Base-by-base conservation (phyloP, 2,888 invertebrate genomes). In the Pandemis heparana region DNA sequence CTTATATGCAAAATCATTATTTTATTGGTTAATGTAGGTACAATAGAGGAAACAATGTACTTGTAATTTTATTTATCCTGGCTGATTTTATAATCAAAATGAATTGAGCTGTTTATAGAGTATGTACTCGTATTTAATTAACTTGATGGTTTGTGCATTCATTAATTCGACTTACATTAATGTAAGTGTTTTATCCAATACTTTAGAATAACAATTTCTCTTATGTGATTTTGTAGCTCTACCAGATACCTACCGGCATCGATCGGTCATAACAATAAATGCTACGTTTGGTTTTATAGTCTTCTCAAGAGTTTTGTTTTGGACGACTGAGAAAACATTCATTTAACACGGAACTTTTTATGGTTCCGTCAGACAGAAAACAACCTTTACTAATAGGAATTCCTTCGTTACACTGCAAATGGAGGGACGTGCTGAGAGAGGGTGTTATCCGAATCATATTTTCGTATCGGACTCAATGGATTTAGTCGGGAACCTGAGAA, bases 331-430 rank as follows among this genome's bases (percentile, higher is more conserved):
- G 86, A 85, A 86, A 88, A 85, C 88, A 88, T 90, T 91, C 86
- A 89, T 91, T 91, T 89, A 88, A 87, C 85, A 83, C 82, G 83
- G 85, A 89, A 89, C 86, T 89, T 92, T 90, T 92, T 91, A 92
- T 88, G 88, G 87, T 86, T 87, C 86, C 86, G 86, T 87, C 90
- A 87, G 89, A 88, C 85, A 86, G 88, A 87, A 90, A 90, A 91
- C 88, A 90, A 88, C 88, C 85, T 88, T 88, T 79, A 83, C 88
- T 92, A 92, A 92, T 92, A 92, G 91, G 85, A 92, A 93, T 92
- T 92, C 91, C 88, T 89, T 83, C 85, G 85, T 85, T 84, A 90
- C 88, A 89, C 87, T 91, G 91, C 90, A 91, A 91, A 93, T 92
- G 89, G 87, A 86, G 89, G 88, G 88, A 92, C 93, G 93, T 92